Evolutionary conservation across 2,888 invertebrate species (phyloP), one percentile per base, ranked within the genome.

Genomic region (Xestia ashworthii): DNA sequence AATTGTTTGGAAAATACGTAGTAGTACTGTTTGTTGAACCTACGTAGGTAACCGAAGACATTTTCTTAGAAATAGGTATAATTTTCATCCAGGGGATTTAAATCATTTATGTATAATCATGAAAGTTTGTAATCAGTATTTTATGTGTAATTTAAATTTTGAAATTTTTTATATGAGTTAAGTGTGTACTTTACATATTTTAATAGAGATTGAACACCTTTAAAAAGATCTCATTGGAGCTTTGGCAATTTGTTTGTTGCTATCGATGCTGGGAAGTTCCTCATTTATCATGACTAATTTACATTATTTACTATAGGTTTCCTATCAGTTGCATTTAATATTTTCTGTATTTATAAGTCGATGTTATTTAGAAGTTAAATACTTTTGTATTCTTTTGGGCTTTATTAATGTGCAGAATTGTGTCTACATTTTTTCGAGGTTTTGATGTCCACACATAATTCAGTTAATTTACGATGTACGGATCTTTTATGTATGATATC

Each of bases 321-420:
- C 90, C 90, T 90, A 89, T 87, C 81, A 71, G 81, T 85, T 89
- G 90, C 90, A 90, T 90, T 90, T 89, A 89, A 86, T 84, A 83
- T 76, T 82, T 83, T 84, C 58, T 83, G 72, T 86, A 82, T 80
- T 84, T 80, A 65, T 87, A 85, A 86, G 79, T 78, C 73, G 84
- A 87, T 82, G 71, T 82, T 81, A 71, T 84, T 76, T 89, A 84
- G 77, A 71, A 55, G 66, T 78, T 73, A 86, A 74, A 66, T 80
- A 79, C 58, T 69, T 76, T 74, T 65, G 76, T 79, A 87, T 88
- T 87, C 62, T 70, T 81, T 78, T 78, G 53, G 58, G 80, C 74
- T 87, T 80, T 80, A 84, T 66, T 80, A 62, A 71, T 76, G 76
- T 77, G 68, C 44, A 48, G 77, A 72, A 70, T 82, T 66, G 67